Evolutionary conservation across 1,140 invertebrate genomes (phyloP).

Genomic region (Holcopasites calliopsidis): DNA sequence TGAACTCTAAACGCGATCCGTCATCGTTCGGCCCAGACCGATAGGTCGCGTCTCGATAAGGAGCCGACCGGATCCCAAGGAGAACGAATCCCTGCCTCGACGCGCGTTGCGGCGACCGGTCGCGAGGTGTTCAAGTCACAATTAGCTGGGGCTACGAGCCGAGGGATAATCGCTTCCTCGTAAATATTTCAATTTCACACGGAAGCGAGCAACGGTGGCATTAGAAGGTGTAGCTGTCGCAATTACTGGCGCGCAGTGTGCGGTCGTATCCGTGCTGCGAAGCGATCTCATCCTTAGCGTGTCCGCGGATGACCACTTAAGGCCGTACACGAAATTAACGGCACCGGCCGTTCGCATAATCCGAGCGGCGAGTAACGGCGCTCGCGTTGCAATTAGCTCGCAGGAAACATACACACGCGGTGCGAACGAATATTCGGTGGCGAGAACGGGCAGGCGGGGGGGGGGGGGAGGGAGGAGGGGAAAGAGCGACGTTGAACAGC

Average conservation of each 20-base stretch:
- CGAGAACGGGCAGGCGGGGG: not conserved
- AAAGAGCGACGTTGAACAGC: conserved; percentile 38
- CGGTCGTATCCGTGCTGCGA: conserved; percentile 15
- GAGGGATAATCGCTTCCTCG: too few relatives aligned
- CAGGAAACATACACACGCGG: conserved; percentile 62
- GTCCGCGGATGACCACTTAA: conserved; percentile 45
- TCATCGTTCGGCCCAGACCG: conserved; percentile 34
- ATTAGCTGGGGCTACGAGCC: too few relatives aligned
- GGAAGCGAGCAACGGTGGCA: too few relatives aligned
- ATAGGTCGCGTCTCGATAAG: conserved; percentile 54
- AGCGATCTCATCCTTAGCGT: conserved; percentile 54
- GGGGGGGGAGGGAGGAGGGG: not conserved
- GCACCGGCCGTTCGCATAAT: conserved; percentile 67
- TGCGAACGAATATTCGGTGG: conserved; percentile 66
- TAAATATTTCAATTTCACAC: too few relatives aligned
- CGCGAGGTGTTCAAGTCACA: too few relatives aligned
- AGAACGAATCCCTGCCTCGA: conserved; percentile 10
- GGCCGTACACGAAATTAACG: conserved; percentile 65
- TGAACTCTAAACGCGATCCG: conserved; percentile 26
- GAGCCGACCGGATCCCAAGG: too few relatives aligned
- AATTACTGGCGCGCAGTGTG: not conserved
- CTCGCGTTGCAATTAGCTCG: conserved; percentile 71
- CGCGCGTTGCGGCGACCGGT: too few relatives aligned
- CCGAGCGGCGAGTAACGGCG: conserved; percentile 68
- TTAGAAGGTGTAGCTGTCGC: too few relatives aligned